phyloP scores from a whole-genome alignment of 2,888 invertebrate species.

The Chalcosyrphus nemorum region DNA sequence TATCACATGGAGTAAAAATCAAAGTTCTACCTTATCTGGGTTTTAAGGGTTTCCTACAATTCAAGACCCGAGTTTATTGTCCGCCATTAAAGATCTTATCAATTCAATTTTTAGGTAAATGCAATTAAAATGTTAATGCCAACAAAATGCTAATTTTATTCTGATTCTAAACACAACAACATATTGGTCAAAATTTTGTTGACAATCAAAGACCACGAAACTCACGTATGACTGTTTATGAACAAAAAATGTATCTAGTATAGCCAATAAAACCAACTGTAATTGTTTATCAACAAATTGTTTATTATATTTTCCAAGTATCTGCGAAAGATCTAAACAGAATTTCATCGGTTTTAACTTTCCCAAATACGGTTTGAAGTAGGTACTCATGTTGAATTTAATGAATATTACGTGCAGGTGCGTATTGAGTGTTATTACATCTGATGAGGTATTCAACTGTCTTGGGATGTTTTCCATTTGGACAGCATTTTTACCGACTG shows the following conservation, averaged over 20 bases:
- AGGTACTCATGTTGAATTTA: conserved; percentile 21
- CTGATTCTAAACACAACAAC: too few species aligned
- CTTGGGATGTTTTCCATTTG: conserved; percentile 9
- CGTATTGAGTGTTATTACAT: neutral
- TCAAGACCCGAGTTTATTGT: too few species aligned
- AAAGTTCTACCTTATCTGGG: too few species aligned
- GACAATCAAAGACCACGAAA: too few species aligned
- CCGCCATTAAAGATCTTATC: too few species aligned
- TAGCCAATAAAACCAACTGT: conserved; percentile 21
- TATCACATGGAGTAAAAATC: too few species aligned
- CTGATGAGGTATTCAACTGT: conserved; percentile 8
- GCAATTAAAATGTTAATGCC: too few species aligned
- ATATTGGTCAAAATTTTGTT: too few species aligned
- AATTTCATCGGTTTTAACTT: neutral
- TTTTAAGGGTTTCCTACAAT: too few species aligned
- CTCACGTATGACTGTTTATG: neutral
- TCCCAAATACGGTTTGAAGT: neutral
- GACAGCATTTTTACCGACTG: conserved; percentile 14
- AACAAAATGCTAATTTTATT: too few species aligned
- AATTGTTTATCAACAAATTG: conserved; percentile 16
- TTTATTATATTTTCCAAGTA: conserved; percentile 4
- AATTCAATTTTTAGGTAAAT: too few species aligned
- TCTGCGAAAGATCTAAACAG: neutral
- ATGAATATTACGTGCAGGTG: conserved; percentile 45
- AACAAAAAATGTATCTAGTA: neutral